These are phyloP conservation scores for Trididemnum clinides DNA, from an alignment of 23 tunicate species.

Conservation along the genomic window DNA sequence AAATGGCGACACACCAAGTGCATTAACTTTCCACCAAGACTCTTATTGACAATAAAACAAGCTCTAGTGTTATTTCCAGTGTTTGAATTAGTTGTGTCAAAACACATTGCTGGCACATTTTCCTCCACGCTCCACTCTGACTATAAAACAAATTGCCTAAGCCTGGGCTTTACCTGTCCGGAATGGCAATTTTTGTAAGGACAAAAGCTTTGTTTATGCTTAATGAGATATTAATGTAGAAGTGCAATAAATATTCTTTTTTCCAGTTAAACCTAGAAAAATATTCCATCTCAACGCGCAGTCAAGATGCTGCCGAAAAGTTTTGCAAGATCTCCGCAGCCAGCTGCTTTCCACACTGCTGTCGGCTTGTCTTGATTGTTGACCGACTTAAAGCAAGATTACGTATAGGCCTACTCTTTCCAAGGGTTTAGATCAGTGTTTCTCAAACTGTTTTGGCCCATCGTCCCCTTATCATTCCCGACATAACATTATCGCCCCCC, in stretches of 20 bases:
- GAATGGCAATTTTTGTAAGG: not conserved
- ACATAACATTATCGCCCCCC: too few species aligned
- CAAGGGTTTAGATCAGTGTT: not conserved
- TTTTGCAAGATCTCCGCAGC: not conserved
- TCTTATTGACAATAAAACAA: not conserved
- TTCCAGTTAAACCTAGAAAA: conserved; percentile 13
- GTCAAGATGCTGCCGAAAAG: not conserved
- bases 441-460: too few species aligned
- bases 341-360: too few species aligned
- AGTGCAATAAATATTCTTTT: not conserved
- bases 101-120: not conserved
- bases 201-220: not conserved
- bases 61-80: not conserved
- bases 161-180: conserved; percentile 18
- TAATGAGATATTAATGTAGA: not conserved
- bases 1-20: too few species aligned
- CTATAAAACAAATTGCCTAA: not conserved
- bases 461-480: too few species aligned
- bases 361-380: conserved; percentile 5
- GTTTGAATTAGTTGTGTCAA: not conserved
- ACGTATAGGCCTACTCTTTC: not conserved
- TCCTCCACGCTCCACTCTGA: conserved; percentile 1
- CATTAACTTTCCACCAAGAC: not conserved
- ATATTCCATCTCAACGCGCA: not conserved
- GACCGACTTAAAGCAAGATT: not conserved